Conservation (phyloP, 1,140 invertebrate genomes). For the Drosophila sproati region DNA sequence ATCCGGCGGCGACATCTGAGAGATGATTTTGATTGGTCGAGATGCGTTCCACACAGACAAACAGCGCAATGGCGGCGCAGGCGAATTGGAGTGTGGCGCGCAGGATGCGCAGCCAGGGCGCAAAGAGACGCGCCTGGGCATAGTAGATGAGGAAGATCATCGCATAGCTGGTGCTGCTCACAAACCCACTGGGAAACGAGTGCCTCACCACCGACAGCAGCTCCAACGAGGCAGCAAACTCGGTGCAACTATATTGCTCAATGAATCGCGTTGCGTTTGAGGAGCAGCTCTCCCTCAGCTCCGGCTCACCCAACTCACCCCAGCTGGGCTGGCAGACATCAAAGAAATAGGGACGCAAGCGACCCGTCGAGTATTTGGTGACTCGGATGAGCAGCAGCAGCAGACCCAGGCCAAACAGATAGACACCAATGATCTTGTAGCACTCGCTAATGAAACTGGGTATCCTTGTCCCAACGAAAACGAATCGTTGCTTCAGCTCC, state of each 20-base stretch:
- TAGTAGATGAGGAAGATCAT: constrained; percentile 74
- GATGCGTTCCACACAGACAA: constrained; percentile 66
- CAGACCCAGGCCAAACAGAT: constrained; percentile 69
- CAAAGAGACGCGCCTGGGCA: constrained; percentile 62
- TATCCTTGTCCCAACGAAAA: constrained; percentile 71
- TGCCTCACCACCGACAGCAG: constrained; percentile 61
- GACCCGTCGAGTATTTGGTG: constrained; percentile 63
- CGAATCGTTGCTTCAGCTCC: constrained; percentile 68
- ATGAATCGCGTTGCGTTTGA: constrained; percentile 45
- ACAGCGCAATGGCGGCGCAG: constrained; percentile 39
- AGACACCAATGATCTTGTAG: constrained; percentile 74
- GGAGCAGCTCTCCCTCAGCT: constrained; percentile 25
- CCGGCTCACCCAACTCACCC: constrained; percentile 20
- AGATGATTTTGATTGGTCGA: constrained; percentile 68
- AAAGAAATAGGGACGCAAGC: constrained; percentile 70
- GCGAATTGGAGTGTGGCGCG: constrained; percentile 60
- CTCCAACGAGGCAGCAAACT: constrained; percentile 65
- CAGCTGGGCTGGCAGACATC: constrained; percentile 75
- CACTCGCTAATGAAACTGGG: constrained; percentile 79
- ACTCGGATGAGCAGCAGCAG: constrained; percentile 46
- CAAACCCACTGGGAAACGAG: constrained; percentile 75
- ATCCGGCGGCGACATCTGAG: constrained; percentile 61
- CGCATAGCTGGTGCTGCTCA: constrained; percentile 60
- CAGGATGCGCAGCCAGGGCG: constrained; percentile 56
- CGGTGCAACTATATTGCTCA: constrained; percentile 58